Evolutionary conservation across 2,797 vertebrate genomes (phyloP).

Genomic region (Melanotaenia nigrans): DNA sequence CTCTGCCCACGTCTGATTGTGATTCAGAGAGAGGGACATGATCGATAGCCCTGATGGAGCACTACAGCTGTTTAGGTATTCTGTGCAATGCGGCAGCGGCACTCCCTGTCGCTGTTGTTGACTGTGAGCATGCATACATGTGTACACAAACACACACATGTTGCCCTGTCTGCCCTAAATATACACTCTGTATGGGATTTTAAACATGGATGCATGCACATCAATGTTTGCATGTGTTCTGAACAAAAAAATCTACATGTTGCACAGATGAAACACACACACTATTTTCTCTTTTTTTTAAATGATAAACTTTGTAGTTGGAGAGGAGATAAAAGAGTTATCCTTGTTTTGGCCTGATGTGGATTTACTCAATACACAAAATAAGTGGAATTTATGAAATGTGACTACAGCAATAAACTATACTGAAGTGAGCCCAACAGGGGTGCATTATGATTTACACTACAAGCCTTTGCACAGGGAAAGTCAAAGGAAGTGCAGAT

Average conservation of each 20-base stretch:
- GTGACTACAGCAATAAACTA: slow-evolving; percentile 77
- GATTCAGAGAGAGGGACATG: slow-evolving; percentile 79
- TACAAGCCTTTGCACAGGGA: slow-evolving; percentile 72
- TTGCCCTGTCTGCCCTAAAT: not conserved
- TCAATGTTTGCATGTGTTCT: not conserved
- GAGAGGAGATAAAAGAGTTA: slow-evolving; percentile 47
- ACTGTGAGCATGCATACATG: slow-evolving; percentile 60
- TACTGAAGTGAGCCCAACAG: slow-evolving; percentile 75
- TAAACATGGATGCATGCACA: not conserved
- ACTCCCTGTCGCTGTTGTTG: slow-evolving; percentile 69
- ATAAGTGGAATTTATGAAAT: slow-evolving; percentile 79
- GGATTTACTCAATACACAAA: slow-evolving; percentile 72
- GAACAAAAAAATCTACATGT: not conserved
- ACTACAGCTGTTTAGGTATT: slow-evolving; percentile 80
- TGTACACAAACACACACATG: slow-evolving; percentile 15
- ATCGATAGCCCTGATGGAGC: slow-evolving; percentile 81
- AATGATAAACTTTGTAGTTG: slow-evolving; percentile 33
- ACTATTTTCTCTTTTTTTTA: slow-evolving; percentile 20
- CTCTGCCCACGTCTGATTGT: slow-evolving; percentile 77
- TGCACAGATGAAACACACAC: slow-evolving; percentile 1
- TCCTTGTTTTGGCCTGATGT: slow-evolving; percentile 63
- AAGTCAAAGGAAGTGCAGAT: slow-evolving; percentile 80
- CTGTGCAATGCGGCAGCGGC: slow-evolving; percentile 78
- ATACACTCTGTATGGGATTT: not conserved
- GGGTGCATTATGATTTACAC: slow-evolving; percentile 77